Evolutionary conservation across 2,113 vertebrate genomes (phyloP).

Genomic region (Phylloscopus whistleri): DNA sequence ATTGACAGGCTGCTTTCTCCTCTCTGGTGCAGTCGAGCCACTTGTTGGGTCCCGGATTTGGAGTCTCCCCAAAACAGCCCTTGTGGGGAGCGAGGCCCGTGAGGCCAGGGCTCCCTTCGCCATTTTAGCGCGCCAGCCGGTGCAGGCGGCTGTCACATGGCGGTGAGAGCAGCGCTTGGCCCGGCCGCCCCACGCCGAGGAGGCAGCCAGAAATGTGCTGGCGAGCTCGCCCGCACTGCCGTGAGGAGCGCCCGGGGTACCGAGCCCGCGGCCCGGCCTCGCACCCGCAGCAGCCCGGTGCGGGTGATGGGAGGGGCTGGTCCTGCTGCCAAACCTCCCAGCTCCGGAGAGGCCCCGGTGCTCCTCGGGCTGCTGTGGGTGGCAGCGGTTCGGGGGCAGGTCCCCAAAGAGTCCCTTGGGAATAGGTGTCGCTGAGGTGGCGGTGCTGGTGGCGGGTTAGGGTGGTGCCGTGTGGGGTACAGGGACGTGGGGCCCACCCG

Average conservation of each 20-base stretch:
- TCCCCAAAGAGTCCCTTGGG: neutral
- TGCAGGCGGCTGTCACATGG: slow-evolving; percentile 43
- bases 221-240: neutral
- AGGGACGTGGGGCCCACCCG: rapidly evolving
- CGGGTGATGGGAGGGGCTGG: neutral
- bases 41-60: neutral
- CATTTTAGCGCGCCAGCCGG: neutral
- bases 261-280: rapidly evolving
- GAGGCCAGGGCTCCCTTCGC: neutral
- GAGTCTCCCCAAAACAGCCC: neutral
- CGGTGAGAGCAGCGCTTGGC: slow-evolving; percentile 38
- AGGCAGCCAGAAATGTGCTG: slow-evolving; percentile 41
- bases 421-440: neutral
- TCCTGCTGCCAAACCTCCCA: neutral
- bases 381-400: rapidly evolving
- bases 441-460: rapidly evolving
- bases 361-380: neutral
- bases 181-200: neutral
- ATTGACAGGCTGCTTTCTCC: neutral
- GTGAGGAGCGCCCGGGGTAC: neutral
- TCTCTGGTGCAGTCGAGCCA: rapidly evolving
- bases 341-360: rapidly evolving
- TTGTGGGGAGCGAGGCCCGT: rapidly evolving
- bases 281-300: rapidly evolving
- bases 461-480: neutral